phyloP scores from a whole-genome alignment of 2,888 invertebrate genomes.

The Trachelus stipa region DNA sequence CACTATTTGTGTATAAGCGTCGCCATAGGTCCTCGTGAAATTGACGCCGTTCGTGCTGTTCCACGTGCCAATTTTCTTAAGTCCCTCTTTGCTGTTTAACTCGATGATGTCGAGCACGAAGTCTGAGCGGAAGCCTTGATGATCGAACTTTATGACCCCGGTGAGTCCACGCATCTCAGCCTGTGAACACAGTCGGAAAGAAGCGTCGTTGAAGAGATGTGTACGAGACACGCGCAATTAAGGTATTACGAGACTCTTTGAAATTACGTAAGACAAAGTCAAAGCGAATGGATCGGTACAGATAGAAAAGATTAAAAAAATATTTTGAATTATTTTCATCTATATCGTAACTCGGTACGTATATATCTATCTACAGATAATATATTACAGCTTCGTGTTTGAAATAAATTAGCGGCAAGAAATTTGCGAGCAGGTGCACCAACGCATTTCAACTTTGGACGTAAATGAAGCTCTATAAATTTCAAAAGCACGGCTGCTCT shows the following conservation, averaged over 20 bases:
- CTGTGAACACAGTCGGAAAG: slow-evolving; percentile 65
- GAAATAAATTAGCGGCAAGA: slow-evolving; percentile 24
- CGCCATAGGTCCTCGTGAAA: slow-evolving; percentile 87
- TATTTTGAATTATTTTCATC: neutral
- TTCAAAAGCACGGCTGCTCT: slow-evolving; percentile 8
- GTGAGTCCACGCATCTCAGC: slow-evolving; percentile 94
- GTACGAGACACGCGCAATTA: neutral
- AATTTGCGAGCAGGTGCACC: slow-evolving; percentile 29
- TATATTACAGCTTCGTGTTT: slow-evolving; percentile 1
- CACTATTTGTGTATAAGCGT: slow-evolving; percentile 88
- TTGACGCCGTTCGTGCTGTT: slow-evolving; percentile 89
- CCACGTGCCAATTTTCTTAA: slow-evolving; percentile 89
- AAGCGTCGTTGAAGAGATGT: slow-evolving; percentile 12
- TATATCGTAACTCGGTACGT: neutral
- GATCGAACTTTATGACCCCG: slow-evolving; percentile 93
- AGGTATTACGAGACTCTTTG: neutral
- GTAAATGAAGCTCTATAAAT: slow-evolving; percentile 18
- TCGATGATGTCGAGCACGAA: slow-evolving; percentile 94
- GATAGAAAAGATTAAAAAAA: neutral
- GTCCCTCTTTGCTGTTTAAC: slow-evolving; percentile 80
- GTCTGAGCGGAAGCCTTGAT: slow-evolving; percentile 92
- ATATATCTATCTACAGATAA: neutral
- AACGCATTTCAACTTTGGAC: slow-evolving; percentile 21
- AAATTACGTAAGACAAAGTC: neutral
- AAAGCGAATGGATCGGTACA: neutral